A percentile compares a stretch with the other conserved stretches of the same genome.
phyloP scores from a whole-genome alignment of 2,888 invertebrate species.

The Tenthredo distinguenda region DNA sequence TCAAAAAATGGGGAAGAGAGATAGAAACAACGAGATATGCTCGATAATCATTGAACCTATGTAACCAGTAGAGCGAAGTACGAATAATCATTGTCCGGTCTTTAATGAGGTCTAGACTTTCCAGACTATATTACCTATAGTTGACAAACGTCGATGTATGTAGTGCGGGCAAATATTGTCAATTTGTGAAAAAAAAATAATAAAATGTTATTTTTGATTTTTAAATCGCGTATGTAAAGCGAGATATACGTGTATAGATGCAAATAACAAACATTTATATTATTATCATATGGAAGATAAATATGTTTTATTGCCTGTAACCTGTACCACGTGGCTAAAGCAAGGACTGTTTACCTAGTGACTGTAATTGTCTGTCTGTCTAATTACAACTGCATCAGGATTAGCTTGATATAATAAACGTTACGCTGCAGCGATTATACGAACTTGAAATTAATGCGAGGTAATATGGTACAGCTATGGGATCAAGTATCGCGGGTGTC shows the following conservation, averaged over 20 bases:
- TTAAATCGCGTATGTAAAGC: background rate
- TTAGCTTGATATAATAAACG: slow-evolving; percentile 1
- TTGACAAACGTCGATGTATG: background rate
- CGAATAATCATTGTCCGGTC: background rate
- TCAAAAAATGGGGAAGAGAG: background rate
- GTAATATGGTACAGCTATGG: background rate
- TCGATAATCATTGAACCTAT: background rate
- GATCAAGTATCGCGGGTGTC: slow-evolving; percentile 3
- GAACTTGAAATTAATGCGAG: slow-evolving; percentile 23
- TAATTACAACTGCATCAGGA: background rate
- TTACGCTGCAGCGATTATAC: slow-evolving; percentile 27
- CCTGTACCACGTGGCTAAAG: background rate
- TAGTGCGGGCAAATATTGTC: background rate
- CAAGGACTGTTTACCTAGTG: background rate
- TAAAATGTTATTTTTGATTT: background rate
- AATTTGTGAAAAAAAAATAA: background rate
- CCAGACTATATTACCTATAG: background rate
- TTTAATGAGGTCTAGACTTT: background rate
- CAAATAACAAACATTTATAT: background rate
- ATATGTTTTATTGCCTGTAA: background rate
- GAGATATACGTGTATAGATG: background rate
- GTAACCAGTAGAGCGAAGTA: background rate
- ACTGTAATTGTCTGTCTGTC: background rate
- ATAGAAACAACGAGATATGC: background rate
- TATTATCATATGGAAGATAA: background rate